Evolutionary conservation across 2,113 vertebrate species (phyloP).

Genomic region (Macrotis lagotis): DNA sequence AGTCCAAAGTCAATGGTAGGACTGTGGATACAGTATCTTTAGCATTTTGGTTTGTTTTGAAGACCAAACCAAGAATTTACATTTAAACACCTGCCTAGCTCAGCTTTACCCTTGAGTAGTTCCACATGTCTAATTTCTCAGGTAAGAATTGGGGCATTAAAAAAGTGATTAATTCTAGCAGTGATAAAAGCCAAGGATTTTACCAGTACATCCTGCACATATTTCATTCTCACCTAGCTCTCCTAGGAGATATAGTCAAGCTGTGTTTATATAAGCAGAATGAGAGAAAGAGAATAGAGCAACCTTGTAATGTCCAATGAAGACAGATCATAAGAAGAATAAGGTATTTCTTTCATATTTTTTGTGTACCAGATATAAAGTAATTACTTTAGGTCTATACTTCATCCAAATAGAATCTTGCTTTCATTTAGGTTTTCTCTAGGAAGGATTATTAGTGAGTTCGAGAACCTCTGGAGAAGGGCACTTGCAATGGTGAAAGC

Average conservation of each 20-base stretch:
- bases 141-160: neutral
- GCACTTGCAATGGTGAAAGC: neutral
- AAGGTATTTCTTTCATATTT: neutral
- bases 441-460: neutral
- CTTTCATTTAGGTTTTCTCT: neutral
- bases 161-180: neutral
- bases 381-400: neutral
- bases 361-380: neutral
- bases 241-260: neutral
- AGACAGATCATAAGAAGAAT: neutral
- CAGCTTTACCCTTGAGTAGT: constrained; percentile 14
- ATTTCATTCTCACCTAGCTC: constrained; percentile 17
- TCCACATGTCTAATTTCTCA: neutral
- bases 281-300: neutral
- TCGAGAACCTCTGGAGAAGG: neutral
- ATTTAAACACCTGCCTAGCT: neutral
- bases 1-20: neutral
- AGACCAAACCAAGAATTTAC: neutral
- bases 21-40: neutral
- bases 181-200: neutral
- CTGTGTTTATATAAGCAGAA: neutral
- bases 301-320: neutral
- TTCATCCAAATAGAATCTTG: neutral
- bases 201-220: neutral
- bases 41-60: neutral